phyloP scores from a whole-genome alignment of 2,113 vertebrate species.

The Octodon degus region DNA sequence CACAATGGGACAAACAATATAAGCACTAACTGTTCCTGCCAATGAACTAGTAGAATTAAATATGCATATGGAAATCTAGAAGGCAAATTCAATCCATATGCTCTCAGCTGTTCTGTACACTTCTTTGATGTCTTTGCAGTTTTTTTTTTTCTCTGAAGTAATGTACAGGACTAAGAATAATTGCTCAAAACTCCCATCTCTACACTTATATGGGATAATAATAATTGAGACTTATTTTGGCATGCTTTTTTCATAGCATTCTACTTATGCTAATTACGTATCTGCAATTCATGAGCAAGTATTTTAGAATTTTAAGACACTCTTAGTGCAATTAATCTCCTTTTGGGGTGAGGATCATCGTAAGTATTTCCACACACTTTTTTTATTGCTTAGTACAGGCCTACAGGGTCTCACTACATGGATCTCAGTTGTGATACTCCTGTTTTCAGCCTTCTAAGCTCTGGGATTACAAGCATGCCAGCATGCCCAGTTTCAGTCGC shows the following conservation, averaged over 20 bases:
- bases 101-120: not conserved
- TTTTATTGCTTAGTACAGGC: too few species aligned
- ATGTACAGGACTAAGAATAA: not conserved
- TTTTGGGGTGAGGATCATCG: not conserved
- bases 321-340: not conserved
- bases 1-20: too few species aligned
- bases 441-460: too few species aligned
- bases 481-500: too few species aligned
- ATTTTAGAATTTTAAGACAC: not conserved
- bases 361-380: not conserved
- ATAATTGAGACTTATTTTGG: not conserved
- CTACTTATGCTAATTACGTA: not conserved
- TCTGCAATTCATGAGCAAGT: not conserved
- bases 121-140: not conserved
- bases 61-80: not conserved
- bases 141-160: conserved; percentile 5
- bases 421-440: too few species aligned
- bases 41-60: not conserved
- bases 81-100: not conserved
- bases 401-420: too few species aligned
- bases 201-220: not conserved
- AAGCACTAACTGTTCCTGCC: too few species aligned
- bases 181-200: not conserved
- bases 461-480: too few species aligned
- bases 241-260: not conserved